Conservation (phyloP, 2,797 vertebrate species). For the Periparus ater region DNA sequence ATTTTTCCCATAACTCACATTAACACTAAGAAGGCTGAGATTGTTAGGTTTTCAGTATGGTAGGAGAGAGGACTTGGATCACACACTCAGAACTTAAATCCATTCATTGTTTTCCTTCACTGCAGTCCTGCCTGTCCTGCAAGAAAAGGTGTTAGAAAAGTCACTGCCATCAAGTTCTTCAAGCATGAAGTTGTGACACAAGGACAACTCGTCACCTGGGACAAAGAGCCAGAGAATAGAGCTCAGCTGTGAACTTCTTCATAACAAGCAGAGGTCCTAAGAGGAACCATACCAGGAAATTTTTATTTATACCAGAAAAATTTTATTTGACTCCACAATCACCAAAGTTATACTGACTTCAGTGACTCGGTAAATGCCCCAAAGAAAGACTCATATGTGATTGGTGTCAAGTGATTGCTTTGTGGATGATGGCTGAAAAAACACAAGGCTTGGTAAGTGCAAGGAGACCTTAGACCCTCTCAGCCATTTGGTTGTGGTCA, state of each 20-base stretch:
- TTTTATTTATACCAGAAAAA: too few relatives aligned
- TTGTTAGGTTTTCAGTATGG: not conserved
- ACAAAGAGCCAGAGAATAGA: not conserved
- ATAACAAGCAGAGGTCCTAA: not conserved
- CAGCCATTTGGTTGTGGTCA: too few relatives aligned
- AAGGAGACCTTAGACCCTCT: not conserved
- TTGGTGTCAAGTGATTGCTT: not conserved
- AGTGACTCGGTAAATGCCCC: not conserved
- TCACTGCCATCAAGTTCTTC: not conserved
- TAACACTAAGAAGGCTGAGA: not conserved
- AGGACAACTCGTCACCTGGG: not conserved
- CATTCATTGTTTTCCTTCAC: not conserved
- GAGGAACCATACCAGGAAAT: not conserved
- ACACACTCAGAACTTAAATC: not conserved
- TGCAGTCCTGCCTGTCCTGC: not conserved
- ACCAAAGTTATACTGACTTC: not conserved
- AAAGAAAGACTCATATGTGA: not conserved
- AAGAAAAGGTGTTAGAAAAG: not conserved
- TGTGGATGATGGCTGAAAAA: not conserved
- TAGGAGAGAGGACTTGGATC: not conserved
- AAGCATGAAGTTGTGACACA: not conserved
- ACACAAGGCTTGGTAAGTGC: not conserved
- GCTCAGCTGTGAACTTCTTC: not conserved
- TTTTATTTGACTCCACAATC: not conserved
- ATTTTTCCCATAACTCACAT: not conserved